phyloP scores from a whole-genome alignment of 2,797 vertebrate species.

The Hypotaenidia okinawae region DNA sequence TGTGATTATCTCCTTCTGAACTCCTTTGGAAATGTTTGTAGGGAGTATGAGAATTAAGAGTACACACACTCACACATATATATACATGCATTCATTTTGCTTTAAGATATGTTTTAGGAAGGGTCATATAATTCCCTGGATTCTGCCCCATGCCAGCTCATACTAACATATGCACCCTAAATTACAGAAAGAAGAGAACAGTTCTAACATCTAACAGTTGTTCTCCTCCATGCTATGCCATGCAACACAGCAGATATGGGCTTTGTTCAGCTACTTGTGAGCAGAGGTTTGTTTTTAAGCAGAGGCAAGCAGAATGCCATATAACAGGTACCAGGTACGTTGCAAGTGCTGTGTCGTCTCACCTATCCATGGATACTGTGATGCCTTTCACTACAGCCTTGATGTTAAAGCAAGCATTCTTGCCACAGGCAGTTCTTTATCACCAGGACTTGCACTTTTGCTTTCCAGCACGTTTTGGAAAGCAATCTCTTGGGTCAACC shows the following conservation, averaged over 20 bases:
- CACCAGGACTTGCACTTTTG: neutral
- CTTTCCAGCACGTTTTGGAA: neutral
- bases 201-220: neutral
- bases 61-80: accelerated
- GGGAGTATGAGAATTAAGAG: neutral
- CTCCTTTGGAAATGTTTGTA: neutral
- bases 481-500: neutral
- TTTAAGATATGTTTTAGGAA: neutral
- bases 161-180: neutral
- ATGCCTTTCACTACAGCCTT: neutral
- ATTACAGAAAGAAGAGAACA: neutral
- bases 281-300: neutral
- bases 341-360: accelerated
- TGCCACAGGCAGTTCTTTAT: neutral
- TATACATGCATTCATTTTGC: neutral
- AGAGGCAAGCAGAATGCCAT: neutral
- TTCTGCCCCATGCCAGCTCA: neutral
- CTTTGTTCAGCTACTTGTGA: neutral
- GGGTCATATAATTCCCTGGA: neutral
- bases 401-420: neutral
- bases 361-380: neutral
- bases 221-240: neutral
- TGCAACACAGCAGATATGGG: neutral
- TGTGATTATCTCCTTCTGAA: neutral
- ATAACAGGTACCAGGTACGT: neutral